These are phyloP conservation scores for Paraplagusia blochii DNA, from an alignment of 2,113 vertebrate species.

Conservation along the genomic window DNA sequence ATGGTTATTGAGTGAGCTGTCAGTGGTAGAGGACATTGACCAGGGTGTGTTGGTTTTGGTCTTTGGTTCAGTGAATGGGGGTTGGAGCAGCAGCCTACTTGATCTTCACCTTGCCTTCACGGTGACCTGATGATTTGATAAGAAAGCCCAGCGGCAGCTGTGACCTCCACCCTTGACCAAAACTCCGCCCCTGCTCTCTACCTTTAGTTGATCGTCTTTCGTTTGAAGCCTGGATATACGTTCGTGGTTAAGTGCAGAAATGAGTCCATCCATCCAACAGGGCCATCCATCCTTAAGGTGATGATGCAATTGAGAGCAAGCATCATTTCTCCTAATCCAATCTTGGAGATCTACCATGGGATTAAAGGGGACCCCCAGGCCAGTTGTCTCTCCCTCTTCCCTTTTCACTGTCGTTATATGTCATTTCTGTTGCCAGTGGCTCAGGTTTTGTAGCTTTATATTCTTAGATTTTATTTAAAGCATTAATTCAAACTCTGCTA, in stretches of 20 bases:
- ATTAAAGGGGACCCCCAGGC: constrained; percentile 55
- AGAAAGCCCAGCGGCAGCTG: constrained; percentile 36
- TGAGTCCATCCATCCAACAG: constrained; percentile 36
- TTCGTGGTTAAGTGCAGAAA: constrained; percentile 18
- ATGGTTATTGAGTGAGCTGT: constrained; percentile 72
- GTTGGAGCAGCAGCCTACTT: constrained; percentile 20
- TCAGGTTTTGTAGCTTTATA: constrained; percentile 24
- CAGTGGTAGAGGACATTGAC: constrained; percentile 59
- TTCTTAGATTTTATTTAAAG: constrained; percentile 21
- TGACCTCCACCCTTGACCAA: constrained; percentile 39
- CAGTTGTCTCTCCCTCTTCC: constrained; percentile 2
- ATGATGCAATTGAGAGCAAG: constrained; percentile 70
- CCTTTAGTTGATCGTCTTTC: constrained; percentile 30
- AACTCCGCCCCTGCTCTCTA: constrained; percentile 18
- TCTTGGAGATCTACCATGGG: constrained; percentile 30
- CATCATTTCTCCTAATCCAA: constrained; percentile 61
- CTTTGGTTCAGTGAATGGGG: background rate
- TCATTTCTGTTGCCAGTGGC: constrained; percentile 35
- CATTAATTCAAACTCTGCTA: constrained; percentile 29
- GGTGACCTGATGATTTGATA: constrained; percentile 39
- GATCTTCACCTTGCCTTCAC: constrained; percentile 60
- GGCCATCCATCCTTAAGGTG: constrained; percentile 51
- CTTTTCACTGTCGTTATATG: constrained; percentile 28
- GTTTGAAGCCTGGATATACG: constrained; percentile 28
- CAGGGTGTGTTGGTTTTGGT: constrained; percentile 12